Conservation (phyloP, 2,888 invertebrate genomes). For the Lobophora halterata region DNA sequence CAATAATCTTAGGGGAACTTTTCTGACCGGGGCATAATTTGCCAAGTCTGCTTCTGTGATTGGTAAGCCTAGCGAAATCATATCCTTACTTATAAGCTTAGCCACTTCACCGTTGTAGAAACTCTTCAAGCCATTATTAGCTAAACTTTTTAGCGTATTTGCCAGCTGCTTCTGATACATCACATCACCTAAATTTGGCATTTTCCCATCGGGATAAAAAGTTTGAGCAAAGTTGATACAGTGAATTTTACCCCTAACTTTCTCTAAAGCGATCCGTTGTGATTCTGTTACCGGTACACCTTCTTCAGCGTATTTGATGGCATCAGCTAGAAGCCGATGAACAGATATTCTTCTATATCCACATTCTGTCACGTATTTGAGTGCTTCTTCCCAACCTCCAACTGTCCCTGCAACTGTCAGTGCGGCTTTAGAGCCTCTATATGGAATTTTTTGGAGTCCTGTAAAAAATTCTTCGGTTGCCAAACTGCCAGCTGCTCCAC, state of each 20-base stretch:
- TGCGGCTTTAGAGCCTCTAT: conserved; percentile 58
- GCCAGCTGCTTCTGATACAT: conserved; percentile 60
- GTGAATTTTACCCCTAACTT: conserved; percentile 19
- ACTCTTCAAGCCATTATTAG: conserved; percentile 56
- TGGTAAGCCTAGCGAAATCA: conserved; percentile 55
- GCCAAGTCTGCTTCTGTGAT: conserved; percentile 60
- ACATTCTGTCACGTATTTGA: conserved; percentile 60
- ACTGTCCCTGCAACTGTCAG: conserved; percentile 66
- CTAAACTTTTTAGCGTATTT: conserved; percentile 49
- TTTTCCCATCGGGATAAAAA: conserved; percentile 48
- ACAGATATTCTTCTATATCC: conserved; percentile 56
- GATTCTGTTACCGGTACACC: conserved; percentile 57
- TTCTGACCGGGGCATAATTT: conserved; percentile 55
- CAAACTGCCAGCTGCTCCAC: conserved; percentile 62
- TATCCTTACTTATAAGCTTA: conserved; percentile 56
- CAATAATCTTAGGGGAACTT: conserved; percentile 51
- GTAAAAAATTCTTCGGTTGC: conserved; percentile 53
- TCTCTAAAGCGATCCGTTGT: conserved; percentile 32
- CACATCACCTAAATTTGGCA: conserved; percentile 50
- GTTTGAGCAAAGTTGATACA: conserved; percentile 43
- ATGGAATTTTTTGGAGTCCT: conserved; percentile 51
- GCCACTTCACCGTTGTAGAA: conserved; percentile 65
- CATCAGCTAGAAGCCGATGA: conserved; percentile 55
- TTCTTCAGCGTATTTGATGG: conserved; percentile 63
- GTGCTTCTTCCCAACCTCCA: conserved; percentile 70